These are phyloP conservation scores for Albula goreensis DNA, from an alignment of 2,113 vertebrate genomes.

Conservation along the genomic window DNA sequence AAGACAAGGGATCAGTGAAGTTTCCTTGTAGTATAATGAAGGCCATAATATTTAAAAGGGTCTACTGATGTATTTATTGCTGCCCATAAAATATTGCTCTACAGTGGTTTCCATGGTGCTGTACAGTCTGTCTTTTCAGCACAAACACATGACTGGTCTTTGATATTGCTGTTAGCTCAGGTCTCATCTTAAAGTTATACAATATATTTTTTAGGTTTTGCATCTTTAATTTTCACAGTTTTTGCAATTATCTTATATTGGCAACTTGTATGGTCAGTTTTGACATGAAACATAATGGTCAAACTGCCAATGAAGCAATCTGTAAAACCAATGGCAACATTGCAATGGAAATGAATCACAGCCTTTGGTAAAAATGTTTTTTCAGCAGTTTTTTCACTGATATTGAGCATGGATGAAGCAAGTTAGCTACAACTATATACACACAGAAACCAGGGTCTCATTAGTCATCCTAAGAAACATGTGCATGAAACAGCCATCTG, in stretches of 20 bases:
- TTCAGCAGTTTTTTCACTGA: too few relatives aligned
- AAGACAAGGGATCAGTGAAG: constrained; percentile 51
- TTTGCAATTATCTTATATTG: too few relatives aligned
- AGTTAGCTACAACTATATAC: background rate
- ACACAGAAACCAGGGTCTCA: too few relatives aligned
- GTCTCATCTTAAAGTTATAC: background rate
- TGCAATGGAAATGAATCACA: too few relatives aligned
- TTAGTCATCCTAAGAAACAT: background rate
- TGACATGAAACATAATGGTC: too few relatives aligned
- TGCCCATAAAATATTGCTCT: constrained; percentile 51
- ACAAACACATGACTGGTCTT: constrained; percentile 18
- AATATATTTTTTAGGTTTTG: background rate
- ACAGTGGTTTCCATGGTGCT: constrained; percentile 28
- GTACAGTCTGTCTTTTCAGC: constrained; percentile 19
- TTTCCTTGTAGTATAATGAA: constrained; percentile 54
- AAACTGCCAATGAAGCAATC: too few relatives aligned
- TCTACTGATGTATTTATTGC: constrained; percentile 55
- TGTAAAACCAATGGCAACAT: too few relatives aligned
- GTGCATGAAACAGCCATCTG: background rate
- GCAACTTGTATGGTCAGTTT: too few relatives aligned
- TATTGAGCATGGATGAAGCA: too few relatives aligned
- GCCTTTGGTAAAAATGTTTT: too few relatives aligned
- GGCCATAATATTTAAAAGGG: constrained; percentile 61
- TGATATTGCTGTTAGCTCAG: background rate
- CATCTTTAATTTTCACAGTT: too few relatives aligned